These are phyloP conservation scores for Formica aserva DNA, from an alignment of 2,888 invertebrate species.

Conservation along the genomic window DNA sequence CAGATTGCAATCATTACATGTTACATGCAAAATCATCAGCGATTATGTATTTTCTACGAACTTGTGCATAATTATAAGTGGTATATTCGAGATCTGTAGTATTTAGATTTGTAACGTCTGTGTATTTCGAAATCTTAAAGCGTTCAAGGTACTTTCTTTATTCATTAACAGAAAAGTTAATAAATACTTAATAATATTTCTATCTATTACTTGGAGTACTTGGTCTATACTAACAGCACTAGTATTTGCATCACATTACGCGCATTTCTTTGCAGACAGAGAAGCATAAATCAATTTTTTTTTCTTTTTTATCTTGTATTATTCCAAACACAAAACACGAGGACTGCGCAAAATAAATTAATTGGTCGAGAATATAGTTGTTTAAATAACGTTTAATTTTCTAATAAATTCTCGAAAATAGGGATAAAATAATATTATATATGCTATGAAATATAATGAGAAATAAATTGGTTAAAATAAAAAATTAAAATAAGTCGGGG, in stretches of 20 bases:
- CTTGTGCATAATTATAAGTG: neutral
- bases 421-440: neutral
- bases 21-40: neutral
- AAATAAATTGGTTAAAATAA: neutral
- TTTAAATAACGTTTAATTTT: neutral
- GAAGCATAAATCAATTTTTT: conserved; percentile 1
- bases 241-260: neutral
- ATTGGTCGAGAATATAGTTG: neutral
- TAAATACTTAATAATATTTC: neutral
- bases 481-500: neutral
- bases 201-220: neutral
- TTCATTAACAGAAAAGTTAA: neutral
- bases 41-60: neutral
- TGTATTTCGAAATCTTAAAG: neutral
- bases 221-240: neutral
- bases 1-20: neutral
- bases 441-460: neutral
- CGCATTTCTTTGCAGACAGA: neutral
- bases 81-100: neutral
- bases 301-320: neutral
- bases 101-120: neutral
- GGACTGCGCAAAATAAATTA: neutral
- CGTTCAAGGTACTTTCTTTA: neutral
- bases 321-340: neutral
- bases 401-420: neutral